Evolutionary conservation across 2,113 vertebrate species (phyloP).

Genomic region (Nettapus auritus): DNA sequence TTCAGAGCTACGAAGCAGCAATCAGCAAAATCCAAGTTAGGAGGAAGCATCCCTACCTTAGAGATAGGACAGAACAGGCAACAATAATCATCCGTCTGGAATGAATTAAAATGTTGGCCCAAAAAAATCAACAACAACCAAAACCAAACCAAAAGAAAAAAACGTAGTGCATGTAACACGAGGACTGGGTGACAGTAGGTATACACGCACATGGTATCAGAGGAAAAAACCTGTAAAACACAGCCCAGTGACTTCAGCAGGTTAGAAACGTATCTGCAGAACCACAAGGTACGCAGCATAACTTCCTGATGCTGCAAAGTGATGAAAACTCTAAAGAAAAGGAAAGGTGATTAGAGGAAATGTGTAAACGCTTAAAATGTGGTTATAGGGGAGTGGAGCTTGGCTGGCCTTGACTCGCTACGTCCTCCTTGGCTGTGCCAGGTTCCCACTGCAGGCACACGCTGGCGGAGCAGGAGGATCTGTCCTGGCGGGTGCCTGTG

Average conservation of each 20-base stretch:
- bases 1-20: background rate
- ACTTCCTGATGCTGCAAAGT: background rate
- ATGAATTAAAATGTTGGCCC: background rate
- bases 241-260: background rate
- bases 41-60: background rate
- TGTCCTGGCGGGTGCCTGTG: background rate
- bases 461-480: background rate
- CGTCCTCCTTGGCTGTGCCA: background rate
- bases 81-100: background rate
- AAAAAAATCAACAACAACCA: background rate
- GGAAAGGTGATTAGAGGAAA: background rate
- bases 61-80: background rate
- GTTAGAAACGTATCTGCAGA: background rate
- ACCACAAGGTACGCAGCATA: background rate
- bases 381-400: background rate
- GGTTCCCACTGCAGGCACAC: background rate
- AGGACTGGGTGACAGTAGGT: background rate
- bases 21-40: background rate
- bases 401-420: background rate
- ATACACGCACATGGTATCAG: background rate
- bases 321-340: background rate
- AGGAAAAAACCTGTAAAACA: background rate
- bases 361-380: background rate
- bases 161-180: background rate
- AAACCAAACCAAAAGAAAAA: no score